phyloP scores from a whole-genome alignment of 2,888 invertebrate genomes.

The Drosophila pseudotakahashii region DNA sequence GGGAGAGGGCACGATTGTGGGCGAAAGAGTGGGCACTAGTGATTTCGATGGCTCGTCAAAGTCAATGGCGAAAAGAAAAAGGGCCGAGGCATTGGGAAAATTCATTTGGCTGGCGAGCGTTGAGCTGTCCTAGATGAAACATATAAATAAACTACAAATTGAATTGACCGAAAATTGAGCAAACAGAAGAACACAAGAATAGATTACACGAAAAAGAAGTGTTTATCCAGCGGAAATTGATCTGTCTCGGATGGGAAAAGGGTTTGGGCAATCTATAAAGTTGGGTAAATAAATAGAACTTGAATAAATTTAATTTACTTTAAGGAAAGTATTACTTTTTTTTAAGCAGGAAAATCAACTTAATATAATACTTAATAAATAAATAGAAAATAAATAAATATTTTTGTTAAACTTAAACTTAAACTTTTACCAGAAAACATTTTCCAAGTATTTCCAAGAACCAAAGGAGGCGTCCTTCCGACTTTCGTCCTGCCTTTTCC shows the following conservation, averaged over 20 bases:
- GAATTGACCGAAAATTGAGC: constrained; percentile 44
- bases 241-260: neutral
- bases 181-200: constrained; percentile 27
- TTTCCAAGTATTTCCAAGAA: constrained; percentile 11
- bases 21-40: neutral
- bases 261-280: constrained; percentile 6
- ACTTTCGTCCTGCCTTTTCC: neutral
- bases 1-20: neutral
- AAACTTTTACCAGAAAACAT: constrained; percentile 23
- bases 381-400: too few species aligned
- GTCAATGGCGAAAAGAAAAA: constrained; percentile 11
- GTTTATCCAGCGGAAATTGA: constrained; percentile 25
- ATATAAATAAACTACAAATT: constrained; percentile 57
- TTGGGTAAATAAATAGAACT: neutral
- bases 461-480: neutral
- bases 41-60: constrained; percentile 26
- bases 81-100: constrained; percentile 3
- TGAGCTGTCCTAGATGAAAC: constrained; percentile 16
- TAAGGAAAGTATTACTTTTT: too few species aligned
- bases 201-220: constrained; percentile 13
- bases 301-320: neutral
- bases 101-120: neutral
- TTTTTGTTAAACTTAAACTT: too few species aligned
- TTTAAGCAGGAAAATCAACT: neutral
- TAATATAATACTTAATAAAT: too few species aligned